phyloP scores from a whole-genome alignment of 1,140 invertebrate species.

The Amyelois transitella region DNA sequence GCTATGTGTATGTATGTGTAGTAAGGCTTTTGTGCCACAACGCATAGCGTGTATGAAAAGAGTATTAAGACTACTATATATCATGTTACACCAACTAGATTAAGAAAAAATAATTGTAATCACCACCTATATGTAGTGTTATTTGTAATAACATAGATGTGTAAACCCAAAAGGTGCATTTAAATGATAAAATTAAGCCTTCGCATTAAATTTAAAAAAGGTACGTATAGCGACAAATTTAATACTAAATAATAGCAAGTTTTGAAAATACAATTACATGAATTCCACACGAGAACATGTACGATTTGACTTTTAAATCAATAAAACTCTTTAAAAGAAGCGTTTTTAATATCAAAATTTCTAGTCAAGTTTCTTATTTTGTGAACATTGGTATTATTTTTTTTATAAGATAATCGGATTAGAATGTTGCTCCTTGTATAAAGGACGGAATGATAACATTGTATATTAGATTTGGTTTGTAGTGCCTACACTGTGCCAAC shows the following conservation, averaged over 20 bases:
- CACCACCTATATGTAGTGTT: neutral
- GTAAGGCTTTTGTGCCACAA: neutral
- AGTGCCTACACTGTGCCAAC: neutral
- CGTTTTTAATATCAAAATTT: neutral
- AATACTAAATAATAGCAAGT: neutral
- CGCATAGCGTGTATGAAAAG: neutral
- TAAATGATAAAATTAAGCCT: neutral
- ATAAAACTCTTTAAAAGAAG: no score
- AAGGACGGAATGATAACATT: neutral
- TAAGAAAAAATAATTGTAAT: neutral
- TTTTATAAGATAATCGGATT: no score
- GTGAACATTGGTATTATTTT: no score
- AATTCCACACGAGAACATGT: no score
- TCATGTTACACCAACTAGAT: neutral
- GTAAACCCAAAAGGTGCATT: neutral
- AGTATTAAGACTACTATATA: neutral
- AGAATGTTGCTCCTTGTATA: neutral
- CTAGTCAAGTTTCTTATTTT: neutral
- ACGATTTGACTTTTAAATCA: no score
- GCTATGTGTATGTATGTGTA: no score
- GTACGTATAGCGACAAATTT: neutral
- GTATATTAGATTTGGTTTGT: neutral
- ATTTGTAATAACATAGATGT: neutral
- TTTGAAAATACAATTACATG: neutral
- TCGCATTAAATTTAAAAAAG: neutral